Evolutionary conservation across 2,888 invertebrate species (phyloP).

Genomic region (Apamea monoglypha): DNA sequence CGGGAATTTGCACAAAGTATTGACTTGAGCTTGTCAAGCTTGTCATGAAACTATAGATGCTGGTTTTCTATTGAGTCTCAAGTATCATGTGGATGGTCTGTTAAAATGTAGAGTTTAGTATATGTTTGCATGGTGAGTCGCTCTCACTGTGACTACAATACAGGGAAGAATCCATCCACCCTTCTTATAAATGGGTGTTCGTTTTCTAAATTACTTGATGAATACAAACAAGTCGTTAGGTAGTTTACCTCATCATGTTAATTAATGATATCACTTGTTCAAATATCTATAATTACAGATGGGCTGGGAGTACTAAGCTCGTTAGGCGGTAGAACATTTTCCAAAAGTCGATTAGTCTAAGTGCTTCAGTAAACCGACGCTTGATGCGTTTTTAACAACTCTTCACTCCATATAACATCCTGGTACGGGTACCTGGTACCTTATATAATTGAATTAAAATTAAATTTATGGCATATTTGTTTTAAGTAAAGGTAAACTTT

Average conservation of each 20-base stretch:
- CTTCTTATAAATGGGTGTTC: neutral
- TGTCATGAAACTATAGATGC: neutral
- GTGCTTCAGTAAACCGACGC: slow-evolving; percentile 65
- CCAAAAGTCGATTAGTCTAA: slow-evolving; percentile 71
- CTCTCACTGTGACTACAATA: neutral
- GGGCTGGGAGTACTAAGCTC: slow-evolving; percentile 67
- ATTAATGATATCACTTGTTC: slow-evolving; percentile 42
- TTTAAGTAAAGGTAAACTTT: slow-evolving; percentile 47
- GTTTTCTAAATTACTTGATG: slow-evolving; percentile 2
- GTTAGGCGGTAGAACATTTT: slow-evolving; percentile 70
- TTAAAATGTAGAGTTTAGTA: neutral
- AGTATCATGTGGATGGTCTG: too few relatives aligned
- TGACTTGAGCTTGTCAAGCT: too few relatives aligned
- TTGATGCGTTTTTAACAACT: slow-evolving; percentile 82
- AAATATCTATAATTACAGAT: slow-evolving; percentile 55
- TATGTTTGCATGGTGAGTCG: neutral
- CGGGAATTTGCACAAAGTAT: too few relatives aligned
- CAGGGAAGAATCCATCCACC: neutral
- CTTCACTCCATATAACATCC: slow-evolving; percentile 70
- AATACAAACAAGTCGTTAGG: slow-evolving; percentile 19
- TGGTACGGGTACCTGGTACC: slow-evolving; percentile 61
- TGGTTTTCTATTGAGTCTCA: neutral
- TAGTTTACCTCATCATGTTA: slow-evolving; percentile 33
- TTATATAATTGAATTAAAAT: slow-evolving; percentile 60
- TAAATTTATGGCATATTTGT: slow-evolving; percentile 47